These are phyloP conservation scores for Drosophila obscura DNA, from an alignment of 1,140 invertebrate genomes.

Conservation along the genomic window DNA sequence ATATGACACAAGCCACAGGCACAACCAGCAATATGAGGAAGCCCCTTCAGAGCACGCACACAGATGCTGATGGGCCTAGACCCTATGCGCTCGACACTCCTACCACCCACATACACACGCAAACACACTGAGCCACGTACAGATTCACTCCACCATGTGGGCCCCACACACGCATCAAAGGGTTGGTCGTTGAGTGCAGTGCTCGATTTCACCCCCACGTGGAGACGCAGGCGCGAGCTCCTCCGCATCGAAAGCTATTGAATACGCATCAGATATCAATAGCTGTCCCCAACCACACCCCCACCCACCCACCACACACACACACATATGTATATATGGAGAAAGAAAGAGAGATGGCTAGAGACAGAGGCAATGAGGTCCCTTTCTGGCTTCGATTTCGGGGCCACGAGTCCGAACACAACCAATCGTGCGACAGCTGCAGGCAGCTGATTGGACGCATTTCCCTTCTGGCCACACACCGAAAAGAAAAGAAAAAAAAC, in stretches of 20 bases:
- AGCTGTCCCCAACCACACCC: constrained; percentile 37
- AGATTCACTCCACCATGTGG: neutral
- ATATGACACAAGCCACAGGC: too few relatives aligned
- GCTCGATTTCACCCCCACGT: constrained; percentile 13
- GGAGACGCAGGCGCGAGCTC: constrained; percentile 63
- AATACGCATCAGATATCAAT: constrained; percentile 83
- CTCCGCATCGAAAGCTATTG: constrained; percentile 73
- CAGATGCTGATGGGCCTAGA: too few relatives aligned
- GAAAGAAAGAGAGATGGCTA: neutral
- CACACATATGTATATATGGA: neutral
- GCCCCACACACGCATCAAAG: neutral
- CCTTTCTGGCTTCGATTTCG: constrained; percentile 65
- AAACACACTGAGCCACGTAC: too few relatives aligned
- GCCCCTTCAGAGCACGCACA: too few relatives aligned
- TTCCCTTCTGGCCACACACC: constrained; percentile 25
- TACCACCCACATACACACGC: neutral
- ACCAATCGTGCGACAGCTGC: constrained; percentile 70
- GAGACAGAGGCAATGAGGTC: constrained; percentile 24
- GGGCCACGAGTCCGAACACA: constrained; percentile 52
- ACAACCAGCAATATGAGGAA: too few relatives aligned
- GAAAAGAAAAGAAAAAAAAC: neutral
- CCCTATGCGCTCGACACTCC: too few relatives aligned
- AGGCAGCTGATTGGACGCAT: constrained; percentile 78
- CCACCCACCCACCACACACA: constrained; percentile 12
- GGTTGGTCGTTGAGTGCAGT: too few relatives aligned